Percentiles rank a stretch among this genome's conserved stretches.
phyloP scores from a whole-genome alignment of 2,113 vertebrate genomes.

The Notothenia rossii region DNA sequence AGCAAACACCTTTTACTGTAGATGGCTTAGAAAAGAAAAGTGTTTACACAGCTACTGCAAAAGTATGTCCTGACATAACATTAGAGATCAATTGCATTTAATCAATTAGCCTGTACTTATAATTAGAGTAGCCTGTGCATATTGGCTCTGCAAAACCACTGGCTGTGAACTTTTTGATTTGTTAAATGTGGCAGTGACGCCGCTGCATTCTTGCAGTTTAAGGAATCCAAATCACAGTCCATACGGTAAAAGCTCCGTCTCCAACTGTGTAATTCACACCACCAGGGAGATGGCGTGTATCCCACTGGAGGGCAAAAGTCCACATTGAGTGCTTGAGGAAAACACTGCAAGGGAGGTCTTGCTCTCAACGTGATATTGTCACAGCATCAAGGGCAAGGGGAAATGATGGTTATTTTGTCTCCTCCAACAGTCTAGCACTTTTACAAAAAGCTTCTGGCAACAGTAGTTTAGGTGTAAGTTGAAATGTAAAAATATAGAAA shows the following conservation, averaged over 20 bases:
- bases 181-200: constrained; percentile 5
- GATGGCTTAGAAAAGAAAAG: neutral
- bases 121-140: neutral
- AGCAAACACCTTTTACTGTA: neutral
- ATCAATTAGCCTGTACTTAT: neutral
- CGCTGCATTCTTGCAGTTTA: constrained; percentile 24
- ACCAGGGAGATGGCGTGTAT: constrained; percentile 11
- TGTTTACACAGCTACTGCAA: neutral
- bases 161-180: constrained; percentile 6
- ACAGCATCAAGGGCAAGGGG: no score
- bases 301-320: constrained; percentile 15
- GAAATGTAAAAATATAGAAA: neutral
- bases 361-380: neutral
- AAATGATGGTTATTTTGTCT: no score
- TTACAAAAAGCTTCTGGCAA: neutral
- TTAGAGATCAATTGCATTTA: constrained; percentile 8
- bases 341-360: neutral
- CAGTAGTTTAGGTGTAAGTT: neutral
- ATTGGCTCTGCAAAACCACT: neutral
- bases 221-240: constrained; percentile 28
- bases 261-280: constrained; percentile 41
- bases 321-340: constrained; percentile 30
- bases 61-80: neutral
- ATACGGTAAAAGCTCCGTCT: constrained; percentile 30
- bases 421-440: neutral